phyloP scores from a whole-genome alignment of 1,140 invertebrate genomes.

The Drosophila nebulosa region DNA sequence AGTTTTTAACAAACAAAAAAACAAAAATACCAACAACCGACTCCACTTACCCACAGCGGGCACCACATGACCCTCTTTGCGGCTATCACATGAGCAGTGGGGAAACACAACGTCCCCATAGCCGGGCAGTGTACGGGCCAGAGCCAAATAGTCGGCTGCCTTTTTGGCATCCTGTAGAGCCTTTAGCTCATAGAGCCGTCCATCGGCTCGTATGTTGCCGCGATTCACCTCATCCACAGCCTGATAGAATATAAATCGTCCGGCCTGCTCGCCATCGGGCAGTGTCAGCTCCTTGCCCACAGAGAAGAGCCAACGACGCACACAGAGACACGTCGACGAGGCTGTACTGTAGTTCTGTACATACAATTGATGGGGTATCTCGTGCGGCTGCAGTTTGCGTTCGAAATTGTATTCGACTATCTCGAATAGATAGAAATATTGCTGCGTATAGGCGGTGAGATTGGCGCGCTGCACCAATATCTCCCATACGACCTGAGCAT shows the following conservation, averaged over 20 bases:
- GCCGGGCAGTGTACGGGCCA: slow-evolving; percentile 92
- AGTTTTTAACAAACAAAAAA: not conserved
- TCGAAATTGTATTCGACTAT: slow-evolving; percentile 99
- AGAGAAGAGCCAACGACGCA: slow-evolving; percentile 97
- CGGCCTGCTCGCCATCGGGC: slow-evolving; percentile 84
- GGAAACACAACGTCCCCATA: slow-evolving; percentile 97
- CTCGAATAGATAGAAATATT: slow-evolving; percentile 98
- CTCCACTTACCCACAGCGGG: slow-evolving; percentile 86
- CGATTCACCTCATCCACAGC: slow-evolving; percentile 97
- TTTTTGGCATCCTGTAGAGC: slow-evolving; percentile 94
- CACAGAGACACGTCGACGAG: slow-evolving; percentile 95
- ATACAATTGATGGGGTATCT: slow-evolving; percentile 98
- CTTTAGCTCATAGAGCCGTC: slow-evolving; percentile 96
- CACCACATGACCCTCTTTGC: slow-evolving; percentile 95
- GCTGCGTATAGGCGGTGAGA: slow-evolving; percentile 89
- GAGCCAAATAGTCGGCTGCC: slow-evolving; percentile 93
- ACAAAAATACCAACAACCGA: not conserved
- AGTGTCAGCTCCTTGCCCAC: slow-evolving; percentile 87
- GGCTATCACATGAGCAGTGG: slow-evolving; percentile 96
- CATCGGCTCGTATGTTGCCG: slow-evolving; percentile 93
- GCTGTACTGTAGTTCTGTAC: slow-evolving; percentile 99
- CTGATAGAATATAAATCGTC: slow-evolving; percentile 90
- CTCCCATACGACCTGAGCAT: slow-evolving; percentile 94
- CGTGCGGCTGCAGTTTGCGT: slow-evolving; percentile 94
- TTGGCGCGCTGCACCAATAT: slow-evolving; percentile 93